phyloP scores from a whole-genome alignment of 2,113 vertebrate genomes.

The Andinoacara biseriatus region DNA sequence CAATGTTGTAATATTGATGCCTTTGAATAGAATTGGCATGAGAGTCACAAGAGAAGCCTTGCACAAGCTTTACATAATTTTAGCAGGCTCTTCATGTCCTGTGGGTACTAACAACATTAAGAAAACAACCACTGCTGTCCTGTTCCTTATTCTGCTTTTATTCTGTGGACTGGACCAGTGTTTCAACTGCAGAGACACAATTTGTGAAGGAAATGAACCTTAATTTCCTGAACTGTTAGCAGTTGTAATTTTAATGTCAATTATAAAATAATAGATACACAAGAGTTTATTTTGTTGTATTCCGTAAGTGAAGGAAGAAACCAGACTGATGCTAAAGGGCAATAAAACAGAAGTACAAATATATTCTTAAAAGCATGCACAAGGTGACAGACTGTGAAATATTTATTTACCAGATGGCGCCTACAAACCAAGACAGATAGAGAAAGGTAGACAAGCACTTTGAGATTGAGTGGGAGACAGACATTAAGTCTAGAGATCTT shows the following conservation, averaged over 20 bases:
- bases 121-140: neutral
- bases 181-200: neutral
- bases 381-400: neutral
- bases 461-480: conserved; percentile 27
- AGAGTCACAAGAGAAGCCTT: conserved; percentile 5
- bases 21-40: neutral
- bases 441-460: conserved; percentile 14
- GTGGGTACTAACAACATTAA: neutral
- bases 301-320: neutral
- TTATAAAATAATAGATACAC: no score
- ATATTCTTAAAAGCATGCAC: neutral
- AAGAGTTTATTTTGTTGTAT: no score
- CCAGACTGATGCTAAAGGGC: neutral
- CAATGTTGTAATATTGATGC: neutral
- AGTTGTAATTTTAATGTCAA: no score
- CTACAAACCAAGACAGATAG: conserved; percentile 9
- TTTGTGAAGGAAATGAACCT: neutral
- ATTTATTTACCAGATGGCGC: neutral
- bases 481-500: conserved; percentile 33
- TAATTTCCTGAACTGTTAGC: no score
- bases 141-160: neutral
- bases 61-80: neutral
- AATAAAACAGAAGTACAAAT: neutral
- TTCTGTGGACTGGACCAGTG: neutral
- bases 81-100: neutral